These are phyloP conservation scores for Alectura lathami DNA, from an alignment of 2,113 vertebrate species.

Conservation along the genomic window DNA sequence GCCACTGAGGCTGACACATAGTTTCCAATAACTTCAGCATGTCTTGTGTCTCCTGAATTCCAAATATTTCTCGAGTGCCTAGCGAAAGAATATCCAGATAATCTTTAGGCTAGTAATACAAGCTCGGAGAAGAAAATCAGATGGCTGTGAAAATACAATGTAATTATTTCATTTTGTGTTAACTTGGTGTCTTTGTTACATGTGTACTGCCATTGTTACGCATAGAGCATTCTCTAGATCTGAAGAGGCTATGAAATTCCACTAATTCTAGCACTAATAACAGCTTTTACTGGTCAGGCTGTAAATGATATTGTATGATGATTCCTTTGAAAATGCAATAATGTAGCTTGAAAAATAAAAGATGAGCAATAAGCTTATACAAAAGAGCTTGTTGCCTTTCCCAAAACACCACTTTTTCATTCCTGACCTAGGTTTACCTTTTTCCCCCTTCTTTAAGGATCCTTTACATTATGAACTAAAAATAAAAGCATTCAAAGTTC, in stretches of 20 bases:
- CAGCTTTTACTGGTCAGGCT: constrained; percentile 18
- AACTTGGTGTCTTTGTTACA: neutral
- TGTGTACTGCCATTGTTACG: constrained; percentile 2
- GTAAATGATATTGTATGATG: neutral
- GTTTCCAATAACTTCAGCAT: constrained; percentile 78
- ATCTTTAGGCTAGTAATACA: constrained; percentile 10
- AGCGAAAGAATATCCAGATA: constrained; percentile 40
- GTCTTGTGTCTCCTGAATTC: constrained; percentile 76
- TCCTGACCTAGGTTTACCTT: constrained; percentile 46
- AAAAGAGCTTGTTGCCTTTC: constrained; percentile 29
- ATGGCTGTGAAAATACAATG: neutral
- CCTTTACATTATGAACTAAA: constrained; percentile 56
- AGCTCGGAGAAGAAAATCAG: constrained; percentile 25
- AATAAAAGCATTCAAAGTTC: constrained; percentile 54
- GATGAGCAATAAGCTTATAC: constrained; percentile 6
- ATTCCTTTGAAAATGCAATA: constrained; percentile 25
- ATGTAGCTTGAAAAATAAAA: constrained; percentile 17
- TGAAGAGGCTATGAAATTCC: constrained; percentile 1
- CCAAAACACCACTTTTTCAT: constrained; percentile 41
- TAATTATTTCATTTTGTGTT: constrained; percentile 12
- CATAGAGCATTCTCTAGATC: neutral
- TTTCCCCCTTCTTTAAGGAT: neutral
- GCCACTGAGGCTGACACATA: constrained; percentile 72
- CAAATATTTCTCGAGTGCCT: constrained; percentile 74
- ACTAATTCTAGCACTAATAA: constrained; percentile 16